A percentile compares a stretch with the other conserved stretches of the same genome.
These are phyloP conservation scores for Linurgus olivaceus DNA, from an alignment of 2,797 vertebrate genomes.

Conservation along the genomic window DNA sequence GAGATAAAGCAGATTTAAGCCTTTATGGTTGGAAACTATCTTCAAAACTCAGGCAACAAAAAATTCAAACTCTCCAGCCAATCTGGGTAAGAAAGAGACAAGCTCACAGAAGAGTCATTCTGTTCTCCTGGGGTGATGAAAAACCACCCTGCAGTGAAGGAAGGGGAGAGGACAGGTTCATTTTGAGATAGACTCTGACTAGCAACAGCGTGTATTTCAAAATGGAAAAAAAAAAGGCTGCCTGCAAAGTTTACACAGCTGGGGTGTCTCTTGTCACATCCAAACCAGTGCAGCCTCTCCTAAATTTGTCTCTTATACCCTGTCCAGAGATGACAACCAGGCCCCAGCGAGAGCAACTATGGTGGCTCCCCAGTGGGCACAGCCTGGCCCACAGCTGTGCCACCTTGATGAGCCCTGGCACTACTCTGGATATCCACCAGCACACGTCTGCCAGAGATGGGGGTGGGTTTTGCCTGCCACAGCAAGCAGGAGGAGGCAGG, in stretches of 20 bases:
- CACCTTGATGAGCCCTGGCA: background rate
- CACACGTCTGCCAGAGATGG: rapidly evolving
- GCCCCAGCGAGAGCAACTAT: background rate
- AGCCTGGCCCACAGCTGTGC: background rate
- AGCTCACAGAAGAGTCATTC: background rate
- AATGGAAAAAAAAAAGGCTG: background rate
- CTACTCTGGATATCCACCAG: background rate
- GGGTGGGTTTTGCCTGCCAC: background rate
- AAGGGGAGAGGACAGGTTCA: background rate
- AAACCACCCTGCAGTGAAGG: background rate
- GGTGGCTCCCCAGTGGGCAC: rapidly evolving
- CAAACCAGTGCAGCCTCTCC: background rate
- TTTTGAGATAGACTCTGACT: background rate
- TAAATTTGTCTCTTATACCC: background rate
- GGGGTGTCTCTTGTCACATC: background rate
- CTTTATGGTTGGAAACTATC: background rate
- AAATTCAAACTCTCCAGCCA: background rate
- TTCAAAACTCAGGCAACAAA: background rate
- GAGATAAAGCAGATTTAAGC: background rate
- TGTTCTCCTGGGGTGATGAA: background rate
- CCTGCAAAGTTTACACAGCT: constrained; percentile 41
- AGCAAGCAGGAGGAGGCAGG: rapidly evolving
- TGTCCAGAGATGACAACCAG: background rate
- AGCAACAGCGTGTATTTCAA: background rate
- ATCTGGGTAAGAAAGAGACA: background rate